phyloP scores from a whole-genome alignment of 2,888 invertebrate genomes.

The Cheilosia variabilis region DNA sequence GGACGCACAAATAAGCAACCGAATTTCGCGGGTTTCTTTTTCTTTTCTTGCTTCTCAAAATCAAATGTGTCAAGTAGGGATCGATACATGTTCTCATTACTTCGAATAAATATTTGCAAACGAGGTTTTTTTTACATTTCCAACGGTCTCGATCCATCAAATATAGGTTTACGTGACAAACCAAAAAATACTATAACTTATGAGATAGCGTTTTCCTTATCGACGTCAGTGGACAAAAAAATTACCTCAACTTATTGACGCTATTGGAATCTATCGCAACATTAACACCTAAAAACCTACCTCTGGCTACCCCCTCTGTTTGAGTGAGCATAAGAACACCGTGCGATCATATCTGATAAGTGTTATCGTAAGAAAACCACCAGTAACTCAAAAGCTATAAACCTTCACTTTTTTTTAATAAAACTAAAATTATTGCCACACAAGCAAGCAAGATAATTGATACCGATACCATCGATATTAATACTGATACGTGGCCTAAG shows the following conservation, averaged over 20 bases:
- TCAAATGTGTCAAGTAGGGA: no score
- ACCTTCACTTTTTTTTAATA: not conserved
- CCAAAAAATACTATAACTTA: not conserved
- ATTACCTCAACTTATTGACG: not conserved
- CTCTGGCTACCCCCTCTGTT: not conserved
- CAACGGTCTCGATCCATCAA: not conserved
- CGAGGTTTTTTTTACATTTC: not conserved
- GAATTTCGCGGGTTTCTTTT: no score
- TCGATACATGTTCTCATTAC: not conserved
- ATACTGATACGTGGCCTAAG: not conserved
- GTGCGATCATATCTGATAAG: conserved; percentile 4
- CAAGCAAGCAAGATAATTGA: not conserved
- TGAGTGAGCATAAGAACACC: not conserved
- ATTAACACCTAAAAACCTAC: not conserved
- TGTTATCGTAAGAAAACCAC: conserved; percentile 21
- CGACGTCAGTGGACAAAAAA: conserved; percentile 7
- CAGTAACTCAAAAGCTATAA: conserved; percentile 1
- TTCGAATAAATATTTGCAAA: not conserved
- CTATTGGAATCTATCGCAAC: conserved; percentile 2
- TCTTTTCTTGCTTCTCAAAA: no score
- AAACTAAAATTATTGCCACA: not conserved
- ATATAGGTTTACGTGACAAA: conserved; percentile 13
- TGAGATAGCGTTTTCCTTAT: conserved; percentile 17
- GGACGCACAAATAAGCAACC: no score
- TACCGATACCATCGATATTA: conserved; percentile 16